Evolutionary conservation across 2,797 vertebrate species (phyloP).

Genomic region (Botia kubotai): DNA sequence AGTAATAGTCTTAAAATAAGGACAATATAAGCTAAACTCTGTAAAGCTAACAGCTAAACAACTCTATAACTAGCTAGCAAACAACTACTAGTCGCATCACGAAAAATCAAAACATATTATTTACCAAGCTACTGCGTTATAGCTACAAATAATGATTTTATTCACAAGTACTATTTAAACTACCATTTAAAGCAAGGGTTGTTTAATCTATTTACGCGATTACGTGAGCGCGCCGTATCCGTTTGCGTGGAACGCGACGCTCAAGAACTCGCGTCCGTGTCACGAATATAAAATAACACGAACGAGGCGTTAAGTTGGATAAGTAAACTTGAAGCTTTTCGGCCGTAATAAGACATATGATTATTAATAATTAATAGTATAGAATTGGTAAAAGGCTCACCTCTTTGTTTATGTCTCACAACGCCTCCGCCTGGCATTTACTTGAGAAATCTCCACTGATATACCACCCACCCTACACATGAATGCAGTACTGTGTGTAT

Average conservation of each 20-base stretch:
- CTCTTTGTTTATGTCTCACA: constrained; percentile 34
- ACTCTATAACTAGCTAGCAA: constrained; percentile 21
- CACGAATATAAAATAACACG: background rate
- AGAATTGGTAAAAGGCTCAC: constrained; percentile 2
- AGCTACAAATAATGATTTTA: background rate
- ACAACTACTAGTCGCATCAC: background rate
- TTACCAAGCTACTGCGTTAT: background rate
- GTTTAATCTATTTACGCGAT: background rate
- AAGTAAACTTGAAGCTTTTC: background rate
- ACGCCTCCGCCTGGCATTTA: constrained; percentile 33
- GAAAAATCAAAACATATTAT: background rate
- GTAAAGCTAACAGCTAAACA: constrained; percentile 25
- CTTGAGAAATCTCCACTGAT: background rate
- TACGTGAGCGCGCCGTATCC: background rate
- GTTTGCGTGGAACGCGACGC: background rate
- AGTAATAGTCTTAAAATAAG: background rate
- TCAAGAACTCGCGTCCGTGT: background rate
- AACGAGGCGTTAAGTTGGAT: background rate
- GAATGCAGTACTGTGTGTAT: background rate
- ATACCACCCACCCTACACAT: background rate
- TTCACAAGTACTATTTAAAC: background rate
- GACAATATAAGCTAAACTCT: background rate
- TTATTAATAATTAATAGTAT: background rate
- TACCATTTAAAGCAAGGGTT: background rate
- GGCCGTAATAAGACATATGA: background rate